Conservation (phyloP, 2,888 invertebrate species). For the Dermolepida albohirtum region DNA sequence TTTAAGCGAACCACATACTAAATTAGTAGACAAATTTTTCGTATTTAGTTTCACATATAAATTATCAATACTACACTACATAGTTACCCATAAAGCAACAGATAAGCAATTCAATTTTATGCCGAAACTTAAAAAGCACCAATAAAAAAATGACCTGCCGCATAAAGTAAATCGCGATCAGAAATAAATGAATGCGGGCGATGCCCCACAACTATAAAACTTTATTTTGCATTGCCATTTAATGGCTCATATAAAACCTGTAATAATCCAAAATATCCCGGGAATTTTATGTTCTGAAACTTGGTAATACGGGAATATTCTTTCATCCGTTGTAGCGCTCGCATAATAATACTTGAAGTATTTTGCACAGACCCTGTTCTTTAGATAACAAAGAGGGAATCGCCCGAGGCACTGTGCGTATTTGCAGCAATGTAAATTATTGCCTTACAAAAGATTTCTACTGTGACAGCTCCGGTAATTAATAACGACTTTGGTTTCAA, state of each 20-base stretch:
- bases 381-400: not conserved
- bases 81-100: no score
- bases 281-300: not conserved
- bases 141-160: not conserved
- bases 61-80: no score
- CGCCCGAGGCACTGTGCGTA: no score
- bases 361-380: not conserved
- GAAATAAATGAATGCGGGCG: not conserved
- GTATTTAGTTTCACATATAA: no score
- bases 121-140: not conserved
- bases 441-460: no score
- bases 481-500: no score
- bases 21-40: no score
- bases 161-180: conserved; percentile 4
- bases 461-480: no score
- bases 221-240: conserved; percentile 7
- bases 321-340: not conserved
- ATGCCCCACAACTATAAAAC: not conserved
- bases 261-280: conserved; percentile 6
- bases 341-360: not conserved
- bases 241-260: not conserved
- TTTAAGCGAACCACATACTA: no score
- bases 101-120: no score
- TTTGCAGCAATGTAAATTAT: no score
- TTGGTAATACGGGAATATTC: not conserved